Evolutionary conservation across 2,888 invertebrate species (phyloP).

Genomic region (Sarcophaga variegata): DNA sequence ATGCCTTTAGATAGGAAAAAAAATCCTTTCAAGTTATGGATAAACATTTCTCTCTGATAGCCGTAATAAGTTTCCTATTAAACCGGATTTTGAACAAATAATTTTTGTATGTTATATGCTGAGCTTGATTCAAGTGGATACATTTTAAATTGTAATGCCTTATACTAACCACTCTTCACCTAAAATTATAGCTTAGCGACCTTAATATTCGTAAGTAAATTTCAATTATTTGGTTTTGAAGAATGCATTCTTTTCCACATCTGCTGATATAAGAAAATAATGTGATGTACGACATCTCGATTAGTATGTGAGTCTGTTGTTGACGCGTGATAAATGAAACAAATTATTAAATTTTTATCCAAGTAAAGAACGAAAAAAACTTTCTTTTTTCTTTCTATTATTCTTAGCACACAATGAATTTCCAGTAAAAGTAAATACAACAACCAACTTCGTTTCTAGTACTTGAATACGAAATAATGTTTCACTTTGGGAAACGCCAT

Average conservation of each 20-base stretch:
- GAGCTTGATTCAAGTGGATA: too few species aligned
- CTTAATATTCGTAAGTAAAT: too few species aligned
- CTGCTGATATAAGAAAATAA: constrained; percentile 13
- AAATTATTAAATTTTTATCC: constrained; percentile 67
- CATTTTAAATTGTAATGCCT: too few species aligned
- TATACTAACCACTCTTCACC: too few species aligned
- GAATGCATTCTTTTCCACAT: background rate
- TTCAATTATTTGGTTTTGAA: too few species aligned
- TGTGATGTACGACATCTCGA: constrained; percentile 9
- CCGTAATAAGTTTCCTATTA: too few species aligned
- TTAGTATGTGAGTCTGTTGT: constrained; percentile 44
- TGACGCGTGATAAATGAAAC: constrained; percentile 70
- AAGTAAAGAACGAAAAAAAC: constrained; percentile 6
- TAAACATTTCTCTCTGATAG: too few species aligned
- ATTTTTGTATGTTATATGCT: too few species aligned
- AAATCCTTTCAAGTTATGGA: too few species aligned
- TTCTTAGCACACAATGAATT: constrained; percentile 22
- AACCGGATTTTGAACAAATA: too few species aligned
- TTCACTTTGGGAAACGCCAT: background rate
- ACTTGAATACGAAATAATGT: background rate
- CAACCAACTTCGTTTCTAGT: background rate
- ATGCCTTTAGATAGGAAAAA: too few species aligned
- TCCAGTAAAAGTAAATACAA: background rate
- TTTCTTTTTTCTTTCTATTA: constrained; percentile 42
- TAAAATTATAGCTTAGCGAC: too few species aligned